These are phyloP conservation scores for Eupithecia inturbata DNA, from an alignment of 2,888 invertebrate species.

Conservation along the genomic window DNA sequence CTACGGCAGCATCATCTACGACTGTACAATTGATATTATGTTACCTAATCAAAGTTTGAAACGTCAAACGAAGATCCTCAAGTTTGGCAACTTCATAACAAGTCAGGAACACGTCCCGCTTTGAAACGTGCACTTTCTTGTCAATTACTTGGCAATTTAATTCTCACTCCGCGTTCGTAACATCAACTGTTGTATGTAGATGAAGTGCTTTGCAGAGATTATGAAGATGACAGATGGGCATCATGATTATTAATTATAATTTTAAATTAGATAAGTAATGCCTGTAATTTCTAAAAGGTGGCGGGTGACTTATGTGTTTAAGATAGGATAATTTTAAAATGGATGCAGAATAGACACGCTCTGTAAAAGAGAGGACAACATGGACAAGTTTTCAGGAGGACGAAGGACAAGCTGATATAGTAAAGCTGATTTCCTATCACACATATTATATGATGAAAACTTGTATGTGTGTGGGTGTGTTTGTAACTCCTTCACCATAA, in stretches of 20 bases:
- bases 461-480: background rate
- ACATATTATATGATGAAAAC: background rate
- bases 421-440: background rate
- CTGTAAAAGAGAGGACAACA: background rate
- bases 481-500: background rate
- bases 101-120: constrained; percentile 38
- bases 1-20: too few relatives aligned
- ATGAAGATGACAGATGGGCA: constrained; percentile 19
- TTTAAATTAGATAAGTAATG: background rate
- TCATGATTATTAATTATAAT: background rate
- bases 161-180: constrained; percentile 58
- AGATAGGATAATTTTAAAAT: background rate
- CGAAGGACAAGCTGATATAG: background rate
- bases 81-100: constrained; percentile 21
- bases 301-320: background rate
- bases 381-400: background rate
- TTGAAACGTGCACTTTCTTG: constrained; percentile 57
- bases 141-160: constrained; percentile 69
- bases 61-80: background rate
- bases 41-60: background rate
- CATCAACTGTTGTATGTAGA: constrained; percentile 51
- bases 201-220: constrained; percentile 50
- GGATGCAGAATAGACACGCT: background rate
- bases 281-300: background rate
- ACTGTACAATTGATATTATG: background rate